Percentiles rank a stretch among this genome's conserved stretches.
Conservation (phyloP, 2,888 invertebrate species). For the Drosophila neonasuta region DNA sequence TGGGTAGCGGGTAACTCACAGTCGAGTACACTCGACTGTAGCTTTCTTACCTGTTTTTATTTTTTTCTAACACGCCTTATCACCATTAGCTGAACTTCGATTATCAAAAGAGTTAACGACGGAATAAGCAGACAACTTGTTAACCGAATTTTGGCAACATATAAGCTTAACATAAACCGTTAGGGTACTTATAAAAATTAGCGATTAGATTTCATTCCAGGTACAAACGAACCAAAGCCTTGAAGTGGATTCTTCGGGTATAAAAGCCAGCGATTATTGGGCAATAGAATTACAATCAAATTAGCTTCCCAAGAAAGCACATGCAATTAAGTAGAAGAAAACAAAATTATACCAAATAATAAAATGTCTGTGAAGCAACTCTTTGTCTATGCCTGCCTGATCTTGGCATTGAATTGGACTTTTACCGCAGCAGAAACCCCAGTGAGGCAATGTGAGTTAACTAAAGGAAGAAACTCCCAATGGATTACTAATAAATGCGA, state of each 20-base stretch:
- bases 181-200: slow-evolving; percentile 1
- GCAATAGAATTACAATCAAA: slow-evolving; percentile 26
- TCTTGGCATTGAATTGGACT: slow-evolving; percentile 40
- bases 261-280: slow-evolving; percentile 37
- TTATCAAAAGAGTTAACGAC: background rate
- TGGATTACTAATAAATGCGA: background rate
- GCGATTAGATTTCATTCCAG: slow-evolving; percentile 53
- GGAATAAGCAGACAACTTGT: slow-evolving; percentile 12
- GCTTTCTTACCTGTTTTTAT: too few relatives aligned
- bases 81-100: background rate
- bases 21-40: too few relatives aligned
- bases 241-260: slow-evolving; percentile 27
- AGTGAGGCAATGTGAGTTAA: slow-evolving; percentile 61
- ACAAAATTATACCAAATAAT: background rate
- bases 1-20: too few relatives aligned
- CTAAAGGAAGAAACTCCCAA: background rate
- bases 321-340: background rate
- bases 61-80: background rate
- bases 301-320: slow-evolving; percentile 8
- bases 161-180: slow-evolving; percentile 17
- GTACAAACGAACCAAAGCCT: slow-evolving; percentile 45
- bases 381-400: slow-evolving; percentile 26
- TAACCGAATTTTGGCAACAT: slow-evolving; percentile 19
- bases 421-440: slow-evolving; percentile 39
- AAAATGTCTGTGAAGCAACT: slow-evolving; percentile 15